These are phyloP conservation scores for Nephrotoma guestfalica DNA, from an alignment of 2,888 invertebrate species.

Conservation along the genomic window DNA sequence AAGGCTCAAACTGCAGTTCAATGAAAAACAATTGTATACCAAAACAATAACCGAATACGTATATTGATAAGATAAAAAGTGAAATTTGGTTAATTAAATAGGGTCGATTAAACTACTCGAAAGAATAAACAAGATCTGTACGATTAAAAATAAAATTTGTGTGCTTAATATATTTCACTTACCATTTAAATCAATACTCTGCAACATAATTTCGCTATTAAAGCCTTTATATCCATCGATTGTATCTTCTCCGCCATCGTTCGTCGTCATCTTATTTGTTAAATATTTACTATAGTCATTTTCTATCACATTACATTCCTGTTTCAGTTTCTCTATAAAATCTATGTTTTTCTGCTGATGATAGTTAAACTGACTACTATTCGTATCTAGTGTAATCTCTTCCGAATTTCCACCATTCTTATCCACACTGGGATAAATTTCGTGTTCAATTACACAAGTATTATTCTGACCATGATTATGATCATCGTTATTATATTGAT, in stretches of 20 bases:
- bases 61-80: background rate
- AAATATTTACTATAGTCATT: background rate
- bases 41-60: background rate
- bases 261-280: background rate
- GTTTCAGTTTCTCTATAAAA: background rate
- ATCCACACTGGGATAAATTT: background rate
- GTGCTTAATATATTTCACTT: background rate
- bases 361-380: background rate
- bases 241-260: background rate
- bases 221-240: background rate
- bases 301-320: background rate
- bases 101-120: no score
- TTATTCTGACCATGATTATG: slow-evolving; percentile 10
- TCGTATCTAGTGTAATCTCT: background rate
- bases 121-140: background rate
- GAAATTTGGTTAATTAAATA: background rate
- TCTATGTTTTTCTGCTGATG: background rate
- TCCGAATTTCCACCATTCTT: background rate
- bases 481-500: slow-evolving; percentile 1
- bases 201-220: slow-evolving; percentile 15
- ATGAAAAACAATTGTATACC: no score
- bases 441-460: slow-evolving; percentile 11
- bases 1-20: background rate
- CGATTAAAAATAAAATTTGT: background rate
- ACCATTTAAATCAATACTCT: slow-evolving; percentile 22